Base-by-base conservation (phyloP, 2,113 vertebrate genomes). In the Paradoxurus hermaphroditus region DNA sequence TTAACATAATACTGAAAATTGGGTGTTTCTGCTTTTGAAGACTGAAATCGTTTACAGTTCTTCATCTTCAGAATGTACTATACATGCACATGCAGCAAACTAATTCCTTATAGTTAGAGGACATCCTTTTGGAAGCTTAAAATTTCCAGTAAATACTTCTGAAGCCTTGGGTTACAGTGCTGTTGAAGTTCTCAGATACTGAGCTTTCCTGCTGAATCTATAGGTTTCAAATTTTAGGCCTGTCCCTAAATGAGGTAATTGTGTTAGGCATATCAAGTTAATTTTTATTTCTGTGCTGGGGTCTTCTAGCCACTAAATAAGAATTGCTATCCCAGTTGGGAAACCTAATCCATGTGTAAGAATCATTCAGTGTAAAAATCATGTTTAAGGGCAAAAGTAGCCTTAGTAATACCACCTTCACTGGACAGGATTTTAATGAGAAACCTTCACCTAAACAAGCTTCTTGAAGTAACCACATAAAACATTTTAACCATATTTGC, bases 1-100 rank as follows among this genome's bases (percentile, higher is more conserved):
- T 27, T 59, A 59, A 92, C 9, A 27, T 81, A 86, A 85, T 97
- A 56, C 70, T 79, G 25, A 90, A 95, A 88, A 46, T 56, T 89
- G 34, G 25, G 2, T n/a, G 3, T 91, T 86, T 91, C 51, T 96
- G 44, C 29, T 51, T 73, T 77, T 88, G 27, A 89, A 92, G 8
- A 63, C 29, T 21, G 46, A 75, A 92, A 36, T 31, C 68, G 4
- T 81, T 88, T 70, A 62, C 31, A 90, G 3, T 84, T 87, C 88
- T 85, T 4, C 67, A 56, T 96, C 67, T 90, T 75, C 21, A 86
- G 65, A 95, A 93, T 86, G 51, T 44, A 36, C 21, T 92, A 3
- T 59, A 15, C 59, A 49, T 62, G n/a, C 1, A 72, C 14, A 34
- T 65, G 25, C 7, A 86, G 67, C 73, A 83, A 63, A 67, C 29